Evolutionary conservation across 2,797 vertebrate genomes (phyloP), one percentile per base, ranked within the genome.

Genomic region (Girardinus metallicus): DNA sequence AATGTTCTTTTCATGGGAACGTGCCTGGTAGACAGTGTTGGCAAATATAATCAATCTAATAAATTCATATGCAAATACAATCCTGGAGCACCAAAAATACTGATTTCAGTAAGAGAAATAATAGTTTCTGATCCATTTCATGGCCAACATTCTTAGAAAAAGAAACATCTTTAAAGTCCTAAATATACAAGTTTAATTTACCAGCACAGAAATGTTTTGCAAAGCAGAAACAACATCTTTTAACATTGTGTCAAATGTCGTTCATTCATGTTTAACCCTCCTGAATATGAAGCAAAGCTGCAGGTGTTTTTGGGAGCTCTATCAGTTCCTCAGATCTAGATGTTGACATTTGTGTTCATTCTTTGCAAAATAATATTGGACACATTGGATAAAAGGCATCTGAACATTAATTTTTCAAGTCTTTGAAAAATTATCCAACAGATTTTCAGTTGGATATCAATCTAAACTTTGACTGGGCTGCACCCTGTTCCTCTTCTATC

Each of bases 1-100:
- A 92, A 83, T 81, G 81, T 82, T 83, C 82, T 80, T 73, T 86
- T 86, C 44, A 36, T 64, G 72, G 80, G 77, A 74, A 77, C 74
- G 44, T 75, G 81, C 75, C 15, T 73, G 62, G 39, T 70, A 81
- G 80, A 80, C 29, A 29, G 36, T 9, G 47, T 44, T 75, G 41
- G 46, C 36, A 53, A 41, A 49, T 34, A 36, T 73, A 80, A 81
- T 74, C 49, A 60, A 83, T 66, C 15, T 71, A 74, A 83, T 68
- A 66, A 57, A 76, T 84, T 66, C 44, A 15, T 57, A 71, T 71
- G 72, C 15, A 46, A 60, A 82, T n/a, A 70, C 66, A 72, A 68
- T 53, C 31, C 39, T 41, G 16, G 66, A 53, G n/a, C 44, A 26
- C 15, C 47, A 74, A 39, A 53, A 74, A 51, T 29, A 47, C 47